Conservation (phyloP, 1,140 invertebrate species). For the Lordiphosa mommai region DNA sequence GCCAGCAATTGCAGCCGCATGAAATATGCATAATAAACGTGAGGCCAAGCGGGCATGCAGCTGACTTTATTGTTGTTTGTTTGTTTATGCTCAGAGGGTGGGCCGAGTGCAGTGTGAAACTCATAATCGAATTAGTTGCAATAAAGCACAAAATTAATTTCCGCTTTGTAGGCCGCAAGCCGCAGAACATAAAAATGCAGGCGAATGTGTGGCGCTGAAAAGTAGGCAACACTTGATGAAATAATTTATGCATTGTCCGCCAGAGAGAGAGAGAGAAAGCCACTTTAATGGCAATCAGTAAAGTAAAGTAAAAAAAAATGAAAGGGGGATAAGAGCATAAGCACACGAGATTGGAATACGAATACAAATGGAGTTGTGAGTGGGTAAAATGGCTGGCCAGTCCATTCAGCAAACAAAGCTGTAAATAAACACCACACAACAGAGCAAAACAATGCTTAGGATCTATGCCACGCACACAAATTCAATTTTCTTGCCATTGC, state of each 20-base stretch:
- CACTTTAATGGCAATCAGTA: constrained; percentile 28
- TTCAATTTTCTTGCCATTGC: not conserved
- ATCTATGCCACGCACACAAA: constrained; percentile 9
- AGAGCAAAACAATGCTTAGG: constrained; percentile 4
- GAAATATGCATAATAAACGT: constrained; percentile 32
- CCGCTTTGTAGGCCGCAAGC: constrained; percentile 48
- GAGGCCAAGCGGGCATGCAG: constrained; percentile 30
- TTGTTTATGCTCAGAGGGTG: constrained; percentile 34
- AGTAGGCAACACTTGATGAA: constrained; percentile 11
- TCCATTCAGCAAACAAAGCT: constrained; percentile 16
- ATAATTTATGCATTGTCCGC: too few species aligned
- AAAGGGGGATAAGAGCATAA: constrained; percentile 38
- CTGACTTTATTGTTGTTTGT: constrained; percentile 9
- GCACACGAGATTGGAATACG: constrained; percentile 25
- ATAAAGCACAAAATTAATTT: constrained; percentile 73
- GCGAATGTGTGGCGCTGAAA: constrained; percentile 16
- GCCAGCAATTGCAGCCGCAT: constrained; percentile 25
- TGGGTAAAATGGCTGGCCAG: not conserved
- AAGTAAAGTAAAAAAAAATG: constrained; percentile 45
- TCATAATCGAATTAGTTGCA: constrained; percentile 74
- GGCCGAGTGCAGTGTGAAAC: constrained; percentile 16
- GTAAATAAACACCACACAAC: constrained; percentile 18
- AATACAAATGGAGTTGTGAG: constrained; percentile 15
- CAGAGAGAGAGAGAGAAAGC: constrained; percentile 30
- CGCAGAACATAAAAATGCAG: constrained; percentile 33